These are phyloP conservation scores for Cotesia chilonis DNA, from an alignment of 1,140 invertebrate genomes.

Conservation along the genomic window DNA sequence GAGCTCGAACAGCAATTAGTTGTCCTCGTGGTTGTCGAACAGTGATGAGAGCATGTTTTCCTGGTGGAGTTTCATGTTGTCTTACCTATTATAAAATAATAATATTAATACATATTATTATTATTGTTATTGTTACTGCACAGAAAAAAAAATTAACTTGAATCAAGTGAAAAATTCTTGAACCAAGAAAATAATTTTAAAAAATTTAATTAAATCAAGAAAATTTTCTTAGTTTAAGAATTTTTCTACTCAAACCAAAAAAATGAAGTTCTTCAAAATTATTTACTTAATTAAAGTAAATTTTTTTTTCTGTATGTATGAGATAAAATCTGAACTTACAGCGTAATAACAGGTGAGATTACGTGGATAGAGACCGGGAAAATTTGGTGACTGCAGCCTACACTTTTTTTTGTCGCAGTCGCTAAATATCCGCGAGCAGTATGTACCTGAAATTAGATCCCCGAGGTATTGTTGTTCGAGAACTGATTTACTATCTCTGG, in stretches of 20 bases:
- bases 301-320: neutral
- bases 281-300: no score
- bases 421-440: slow-evolving; percentile 88
- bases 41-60: slow-evolving; percentile 84
- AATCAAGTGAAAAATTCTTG: no score
- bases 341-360: slow-evolving; percentile 91
- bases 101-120: neutral
- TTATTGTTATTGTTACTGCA: neutral
- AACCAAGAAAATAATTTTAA: no score
- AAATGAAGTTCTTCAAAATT: no score
- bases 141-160: no score
- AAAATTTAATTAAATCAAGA: no score
- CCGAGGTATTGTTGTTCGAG: slow-evolving; percentile 78
- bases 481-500: slow-evolving; percentile 49
- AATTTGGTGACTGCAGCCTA: slow-evolving; percentile 89
- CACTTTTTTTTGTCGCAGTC: slow-evolving; percentile 88
- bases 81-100: slow-evolving; percentile 51
- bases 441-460: slow-evolving; percentile 86
- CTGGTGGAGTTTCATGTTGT: slow-evolving; percentile 81
- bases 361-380: slow-evolving; percentile 88
- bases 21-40: slow-evolving; percentile 85
- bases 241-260: no score
- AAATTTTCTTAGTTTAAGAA: no score
- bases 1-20: slow-evolving; percentile 77
- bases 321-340: slow-evolving; percentile 64